phyloP scores from a whole-genome alignment of 2,888 invertebrate species.

The Sarcophaga caerulescens region DNA sequence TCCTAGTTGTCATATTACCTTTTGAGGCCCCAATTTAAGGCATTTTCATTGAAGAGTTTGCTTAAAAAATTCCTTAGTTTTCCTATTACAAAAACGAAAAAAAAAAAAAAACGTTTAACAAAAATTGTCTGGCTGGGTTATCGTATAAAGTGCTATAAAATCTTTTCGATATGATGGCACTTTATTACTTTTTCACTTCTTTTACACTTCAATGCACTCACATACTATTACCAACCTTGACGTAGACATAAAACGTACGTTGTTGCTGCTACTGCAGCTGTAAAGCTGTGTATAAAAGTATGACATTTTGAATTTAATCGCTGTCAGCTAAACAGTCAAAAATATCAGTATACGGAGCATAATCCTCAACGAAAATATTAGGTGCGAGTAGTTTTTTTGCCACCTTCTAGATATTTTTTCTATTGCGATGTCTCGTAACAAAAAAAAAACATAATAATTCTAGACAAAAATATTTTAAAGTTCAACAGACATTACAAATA shows the following conservation, averaged over 20 bases:
- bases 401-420: constrained; percentile 32
- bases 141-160: constrained; percentile 20
- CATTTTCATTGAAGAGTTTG: not conserved
- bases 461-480: constrained; percentile 24
- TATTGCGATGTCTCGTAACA: not conserved
- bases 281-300: not conserved
- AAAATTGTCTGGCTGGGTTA: constrained; percentile 21
- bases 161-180: constrained; percentile 46
- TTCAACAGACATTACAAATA: not conserved
- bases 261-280: not conserved
- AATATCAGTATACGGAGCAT: constrained; percentile 6
- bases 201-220: constrained; percentile 42
- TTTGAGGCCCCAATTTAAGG: no score
- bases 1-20: no score
- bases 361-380: constrained; percentile 46
- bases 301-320: constrained; percentile 54
- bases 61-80: not conserved
- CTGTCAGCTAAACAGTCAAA: constrained; percentile 37
- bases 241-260: constrained; percentile 15
- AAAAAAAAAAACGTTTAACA: not conserved
- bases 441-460: constrained; percentile 4
- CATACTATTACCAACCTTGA: constrained; percentile 7
- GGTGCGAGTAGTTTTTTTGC: constrained; percentile 33
- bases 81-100: not conserved
- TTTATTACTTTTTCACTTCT: constrained; percentile 56